phyloP scores from a whole-genome alignment of 2,113 vertebrate species.

The Toxotes jaculatrix region DNA sequence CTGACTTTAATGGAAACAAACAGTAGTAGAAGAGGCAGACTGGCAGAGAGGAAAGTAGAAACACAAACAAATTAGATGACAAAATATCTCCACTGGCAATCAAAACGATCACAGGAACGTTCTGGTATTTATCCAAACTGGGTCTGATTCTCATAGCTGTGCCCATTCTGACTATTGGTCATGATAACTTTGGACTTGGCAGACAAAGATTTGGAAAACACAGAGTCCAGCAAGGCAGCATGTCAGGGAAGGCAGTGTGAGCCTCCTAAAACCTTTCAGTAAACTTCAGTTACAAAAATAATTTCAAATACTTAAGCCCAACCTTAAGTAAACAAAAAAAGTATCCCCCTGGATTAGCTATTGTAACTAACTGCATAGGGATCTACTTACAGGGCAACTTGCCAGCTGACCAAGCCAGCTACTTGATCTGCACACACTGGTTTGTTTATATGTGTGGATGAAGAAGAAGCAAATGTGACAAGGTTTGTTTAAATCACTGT shows the following conservation, averaged over 20 bases:
- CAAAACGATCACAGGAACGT: neutral
- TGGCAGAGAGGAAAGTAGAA: neutral
- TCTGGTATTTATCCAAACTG: neutral
- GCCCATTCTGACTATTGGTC: neutral
- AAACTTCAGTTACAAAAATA: neutral
- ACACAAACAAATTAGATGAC: neutral
- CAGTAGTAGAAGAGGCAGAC: neutral
- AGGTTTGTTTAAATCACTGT: neutral
- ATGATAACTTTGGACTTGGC: neutral
- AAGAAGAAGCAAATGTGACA: neutral
- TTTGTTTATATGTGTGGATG: conserved; percentile 4
- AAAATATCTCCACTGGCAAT: neutral
- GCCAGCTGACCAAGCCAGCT: neutral
- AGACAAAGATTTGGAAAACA: neutral
- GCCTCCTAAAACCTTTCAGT: neutral
- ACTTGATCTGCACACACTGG: neutral
- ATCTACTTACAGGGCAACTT: neutral
- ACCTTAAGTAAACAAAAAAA: neutral
- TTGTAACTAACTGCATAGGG: neutral
- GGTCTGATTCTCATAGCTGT: neutral
- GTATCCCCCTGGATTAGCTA: neutral
- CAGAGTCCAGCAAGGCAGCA: neutral
- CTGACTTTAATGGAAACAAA: neutral
- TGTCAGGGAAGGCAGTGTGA: neutral
- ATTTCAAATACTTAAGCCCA: neutral